Evolutionary conservation across 2,113 vertebrate genomes (phyloP).

Genomic region (Sminthopsis crassicaudata): DNA sequence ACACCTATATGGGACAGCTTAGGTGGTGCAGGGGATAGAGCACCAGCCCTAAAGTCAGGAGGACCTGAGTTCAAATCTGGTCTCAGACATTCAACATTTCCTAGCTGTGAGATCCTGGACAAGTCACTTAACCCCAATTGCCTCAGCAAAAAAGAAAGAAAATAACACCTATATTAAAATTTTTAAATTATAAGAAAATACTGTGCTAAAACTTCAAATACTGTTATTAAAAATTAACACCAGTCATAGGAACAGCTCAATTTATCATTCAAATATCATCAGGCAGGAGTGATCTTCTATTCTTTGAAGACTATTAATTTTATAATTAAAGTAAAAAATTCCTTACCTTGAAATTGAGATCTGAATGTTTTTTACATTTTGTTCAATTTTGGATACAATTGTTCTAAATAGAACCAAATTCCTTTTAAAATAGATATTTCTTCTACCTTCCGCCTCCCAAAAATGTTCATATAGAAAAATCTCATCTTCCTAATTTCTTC

Average conservation of each 20-base stretch:
- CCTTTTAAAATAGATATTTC: neutral
- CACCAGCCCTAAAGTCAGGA: too few species aligned
- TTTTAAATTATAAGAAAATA: neutral
- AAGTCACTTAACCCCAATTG: too few species aligned
- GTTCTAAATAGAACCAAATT: conserved; percentile 24
- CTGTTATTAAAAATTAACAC: neutral
- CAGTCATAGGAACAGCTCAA: conserved; percentile 4
- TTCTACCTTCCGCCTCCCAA: neutral
- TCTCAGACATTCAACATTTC: too few species aligned
- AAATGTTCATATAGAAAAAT: conserved; percentile 9
- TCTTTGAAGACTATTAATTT: neutral
- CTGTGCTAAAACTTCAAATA: neutral
- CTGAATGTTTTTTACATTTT: neutral
- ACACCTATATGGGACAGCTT: neutral
- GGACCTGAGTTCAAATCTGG: too few species aligned
- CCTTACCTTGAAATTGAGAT: conserved; percentile 30
- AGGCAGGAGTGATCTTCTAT: neutral
- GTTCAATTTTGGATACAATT: neutral
- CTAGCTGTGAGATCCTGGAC: too few species aligned
- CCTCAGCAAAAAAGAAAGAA: too few species aligned
- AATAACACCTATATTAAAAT: neutral
- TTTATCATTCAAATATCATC: neutral
- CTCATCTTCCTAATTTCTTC: conserved; percentile 28
- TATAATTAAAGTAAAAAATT: neutral
- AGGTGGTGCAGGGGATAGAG: too few species aligned